Conservation (phyloP, 2,797 vertebrate species). For the Crax fasciolata region DNA sequence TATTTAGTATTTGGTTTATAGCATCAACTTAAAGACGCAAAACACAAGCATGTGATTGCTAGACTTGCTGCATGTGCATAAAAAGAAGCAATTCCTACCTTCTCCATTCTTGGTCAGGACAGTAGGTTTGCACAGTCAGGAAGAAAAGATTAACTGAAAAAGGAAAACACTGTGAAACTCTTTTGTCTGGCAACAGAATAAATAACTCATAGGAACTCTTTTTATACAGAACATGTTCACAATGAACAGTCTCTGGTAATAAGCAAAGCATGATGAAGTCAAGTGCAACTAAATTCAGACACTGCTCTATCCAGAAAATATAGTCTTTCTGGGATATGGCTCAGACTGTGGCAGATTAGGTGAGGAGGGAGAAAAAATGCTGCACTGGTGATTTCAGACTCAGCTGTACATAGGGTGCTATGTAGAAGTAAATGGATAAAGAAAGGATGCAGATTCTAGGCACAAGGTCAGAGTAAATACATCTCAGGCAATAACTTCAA, state of each 20-base stretch:
- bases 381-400: neutral
- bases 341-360: neutral
- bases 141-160: slow-evolving; percentile 10
- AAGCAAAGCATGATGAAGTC: neutral
- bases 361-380: neutral
- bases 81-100: neutral
- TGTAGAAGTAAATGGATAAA: neutral
- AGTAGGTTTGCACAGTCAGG: neutral
- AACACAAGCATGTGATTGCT: neutral
- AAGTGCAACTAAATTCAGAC: neutral
- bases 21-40: neutral
- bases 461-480: slow-evolving; percentile 23
- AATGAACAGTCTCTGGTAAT: neutral
- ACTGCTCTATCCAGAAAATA: neutral
- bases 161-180: slow-evolving; percentile 44
- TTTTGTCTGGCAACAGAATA: neutral
- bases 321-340: neutral
- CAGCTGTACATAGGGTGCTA: neutral
- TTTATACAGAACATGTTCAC: neutral
- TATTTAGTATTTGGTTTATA: neutral
- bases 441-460: neutral
- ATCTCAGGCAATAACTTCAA: neutral
- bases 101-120: neutral
- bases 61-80: neutral
- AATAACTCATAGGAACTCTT: neutral